Conservation (phyloP, 2,888 invertebrate species). For the Ectemnius cavifrons region DNA sequence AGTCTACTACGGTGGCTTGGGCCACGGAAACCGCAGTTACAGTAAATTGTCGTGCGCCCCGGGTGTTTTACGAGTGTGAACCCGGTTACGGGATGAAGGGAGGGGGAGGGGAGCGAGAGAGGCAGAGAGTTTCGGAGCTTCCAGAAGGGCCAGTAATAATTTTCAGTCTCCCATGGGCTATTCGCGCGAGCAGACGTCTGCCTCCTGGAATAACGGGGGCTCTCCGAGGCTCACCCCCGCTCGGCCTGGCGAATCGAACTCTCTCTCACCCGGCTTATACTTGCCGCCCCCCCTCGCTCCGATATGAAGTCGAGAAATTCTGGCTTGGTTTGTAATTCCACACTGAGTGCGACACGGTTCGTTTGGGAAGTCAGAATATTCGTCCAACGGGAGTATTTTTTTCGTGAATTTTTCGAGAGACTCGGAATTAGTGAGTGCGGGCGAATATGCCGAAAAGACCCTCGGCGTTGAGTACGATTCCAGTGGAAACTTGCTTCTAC, state of each 20-base stretch:
- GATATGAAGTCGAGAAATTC: too few species aligned
- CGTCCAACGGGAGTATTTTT: too few species aligned
- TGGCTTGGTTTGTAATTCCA: too few species aligned
- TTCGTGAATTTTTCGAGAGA: too few species aligned
- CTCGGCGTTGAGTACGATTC: too few species aligned
- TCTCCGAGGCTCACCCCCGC: neutral
- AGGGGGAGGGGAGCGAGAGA: neutral
- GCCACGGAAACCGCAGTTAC: slow-evolving; percentile 41
- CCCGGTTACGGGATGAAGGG: neutral
- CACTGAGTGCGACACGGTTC: too few species aligned
- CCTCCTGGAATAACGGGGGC: slow-evolving; percentile 1
- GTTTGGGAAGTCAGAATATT: too few species aligned
- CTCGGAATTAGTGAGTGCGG: too few species aligned
- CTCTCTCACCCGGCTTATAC: slow-evolving; percentile 21
- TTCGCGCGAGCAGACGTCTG: slow-evolving; percentile 12
- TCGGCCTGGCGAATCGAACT: neutral
- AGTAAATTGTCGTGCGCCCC: slow-evolving; percentile 47
- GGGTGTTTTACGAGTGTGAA: slow-evolving; percentile 38
- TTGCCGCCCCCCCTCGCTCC: neutral
- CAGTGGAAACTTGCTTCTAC: slow-evolving; percentile 16
- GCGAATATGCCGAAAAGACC: too few species aligned
- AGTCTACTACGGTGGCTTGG: slow-evolving; percentile 7
- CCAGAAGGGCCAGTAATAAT: slow-evolving; percentile 37
- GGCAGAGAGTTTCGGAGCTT: slow-evolving; percentile 9
- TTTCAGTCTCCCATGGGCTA: slow-evolving; percentile 26